Evolutionary conservation across 2,797 vertebrate species (phyloP), one percentile per base, ranked within the genome.

Genomic region (Coregonus ussuriensis): DNA sequence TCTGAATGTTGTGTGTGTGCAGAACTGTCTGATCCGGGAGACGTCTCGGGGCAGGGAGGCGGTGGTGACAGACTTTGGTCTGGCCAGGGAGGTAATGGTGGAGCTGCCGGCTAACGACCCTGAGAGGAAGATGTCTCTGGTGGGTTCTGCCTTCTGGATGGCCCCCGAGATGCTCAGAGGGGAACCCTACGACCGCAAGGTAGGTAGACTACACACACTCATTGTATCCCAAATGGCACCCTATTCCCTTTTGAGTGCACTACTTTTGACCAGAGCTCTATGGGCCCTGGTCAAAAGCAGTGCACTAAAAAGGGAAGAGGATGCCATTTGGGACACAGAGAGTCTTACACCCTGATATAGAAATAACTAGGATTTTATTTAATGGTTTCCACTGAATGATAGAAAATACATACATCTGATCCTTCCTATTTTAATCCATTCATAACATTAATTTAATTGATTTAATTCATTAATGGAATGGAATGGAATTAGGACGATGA

Each of bases 91-190:
- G 73, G 94, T 95, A 73, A 92, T 94, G 70, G 88, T 85, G 47
- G 94, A 95, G 63, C 77, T 91, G 35, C 86, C 93, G 0, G 72
- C 85, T 21, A 92, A 91, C 70, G 84, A 89, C 15, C 87, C 84
- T 0, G 92, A 93, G 66, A 88, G 94, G 80, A 95, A 95, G 82
- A 83, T 95, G 75, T 95, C 94, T 16, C 83, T 95, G 77, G 94
- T 95, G 79, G 94, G 94, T 25, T 95, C 94, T 0, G 93, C 94
- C 2, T 95, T 94, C 86, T 95, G 94, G 94, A 95, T 95, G 93
- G 94, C 94, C 21, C 94, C 94, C 0, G 93, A 95, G 82, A 95
- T 95, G 94, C 85, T 95, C 35, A 85, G 93, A 6, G 94, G 94
- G 53, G 94, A 95, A 68, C 93, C 90, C 0, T 95, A 95, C 7